Evolutionary conservation across 2,113 vertebrate genomes (phyloP).

Genomic region (Platysteira castanea): DNA sequence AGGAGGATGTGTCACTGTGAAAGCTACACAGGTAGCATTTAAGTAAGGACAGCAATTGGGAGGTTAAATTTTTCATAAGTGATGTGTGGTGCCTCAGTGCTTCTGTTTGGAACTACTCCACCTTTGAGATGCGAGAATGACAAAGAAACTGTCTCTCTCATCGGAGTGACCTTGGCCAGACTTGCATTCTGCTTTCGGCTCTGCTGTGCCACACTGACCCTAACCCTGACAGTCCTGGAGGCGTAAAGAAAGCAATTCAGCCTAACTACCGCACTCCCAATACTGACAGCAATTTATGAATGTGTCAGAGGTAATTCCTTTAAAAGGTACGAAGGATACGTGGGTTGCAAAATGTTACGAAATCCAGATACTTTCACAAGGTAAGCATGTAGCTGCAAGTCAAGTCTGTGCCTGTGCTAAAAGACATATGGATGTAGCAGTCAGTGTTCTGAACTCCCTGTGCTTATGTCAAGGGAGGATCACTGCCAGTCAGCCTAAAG

Average conservation of each 20-base stretch:
- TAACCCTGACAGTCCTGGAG: rapidly evolving
- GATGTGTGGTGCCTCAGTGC: not conserved
- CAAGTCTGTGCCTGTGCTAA: not conserved
- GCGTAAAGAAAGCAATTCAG: not conserved
- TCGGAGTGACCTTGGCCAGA: not conserved
- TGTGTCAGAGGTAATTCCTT: not conserved
- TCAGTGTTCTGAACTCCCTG: not conserved
- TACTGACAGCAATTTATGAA: not conserved
- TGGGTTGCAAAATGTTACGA: not conserved
- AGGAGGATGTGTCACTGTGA: not conserved
- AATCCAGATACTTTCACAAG: not conserved
- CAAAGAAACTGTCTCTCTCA: not conserved
- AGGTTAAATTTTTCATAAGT: not conserved
- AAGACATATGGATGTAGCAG: not conserved
- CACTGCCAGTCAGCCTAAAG: not conserved
- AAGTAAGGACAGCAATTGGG: not conserved
- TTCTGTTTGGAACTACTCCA: not conserved
- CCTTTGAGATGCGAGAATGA: not conserved
- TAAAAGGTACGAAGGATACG: not conserved
- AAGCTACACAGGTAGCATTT: not conserved
- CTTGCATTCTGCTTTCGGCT: not conserved
- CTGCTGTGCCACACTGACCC: not conserved
- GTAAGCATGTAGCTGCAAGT: not conserved
- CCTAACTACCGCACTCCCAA: not conserved
- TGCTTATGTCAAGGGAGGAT: rapidly evolving